These are phyloP conservation scores for Aythya baeri DNA, from an alignment of 2,113 vertebrate species.

Conservation along the genomic window DNA sequence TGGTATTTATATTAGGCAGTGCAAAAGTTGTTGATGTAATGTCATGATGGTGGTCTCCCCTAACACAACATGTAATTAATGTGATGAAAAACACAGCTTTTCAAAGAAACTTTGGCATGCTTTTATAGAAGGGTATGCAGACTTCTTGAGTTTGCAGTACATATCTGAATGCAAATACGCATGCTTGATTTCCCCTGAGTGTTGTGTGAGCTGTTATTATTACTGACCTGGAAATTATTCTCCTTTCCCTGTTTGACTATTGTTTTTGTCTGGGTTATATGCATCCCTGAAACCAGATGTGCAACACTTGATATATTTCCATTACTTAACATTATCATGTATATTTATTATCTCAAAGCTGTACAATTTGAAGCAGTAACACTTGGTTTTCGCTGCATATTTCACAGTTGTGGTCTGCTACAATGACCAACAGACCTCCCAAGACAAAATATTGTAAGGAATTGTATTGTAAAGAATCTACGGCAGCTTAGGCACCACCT, in stretches of 20 bases:
- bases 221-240: conserved; percentile 71
- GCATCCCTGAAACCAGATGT: conserved; percentile 68
- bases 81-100: conserved; percentile 57
- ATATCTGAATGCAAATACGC: conserved; percentile 34
- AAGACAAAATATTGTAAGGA: background rate
- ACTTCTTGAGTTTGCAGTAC: conserved; percentile 11
- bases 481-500: background rate
- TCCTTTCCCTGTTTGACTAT: conserved; percentile 52
- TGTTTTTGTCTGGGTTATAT: conserved; percentile 56
- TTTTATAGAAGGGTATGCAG: conserved; percentile 1
- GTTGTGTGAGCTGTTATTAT: conserved; percentile 59
- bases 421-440: background rate
- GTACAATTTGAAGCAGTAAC: background rate
- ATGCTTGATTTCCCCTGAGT: conserved; percentile 64
- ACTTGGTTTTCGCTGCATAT: background rate
- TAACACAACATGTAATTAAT: conserved; percentile 43
- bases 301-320: conserved; percentile 44
- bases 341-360: background rate
- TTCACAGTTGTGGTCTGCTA: background rate
- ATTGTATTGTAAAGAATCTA: background rate
- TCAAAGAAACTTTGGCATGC: conserved; percentile 37
- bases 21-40: conserved; percentile 29
- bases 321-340: background rate
- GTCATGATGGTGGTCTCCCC: conserved; percentile 42
- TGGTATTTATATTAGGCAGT: conserved; percentile 33